These are phyloP conservation scores for Hydrochoerus hydrochaeris DNA, from an alignment of 2,113 vertebrate species.

Conservation along the genomic window DNA sequence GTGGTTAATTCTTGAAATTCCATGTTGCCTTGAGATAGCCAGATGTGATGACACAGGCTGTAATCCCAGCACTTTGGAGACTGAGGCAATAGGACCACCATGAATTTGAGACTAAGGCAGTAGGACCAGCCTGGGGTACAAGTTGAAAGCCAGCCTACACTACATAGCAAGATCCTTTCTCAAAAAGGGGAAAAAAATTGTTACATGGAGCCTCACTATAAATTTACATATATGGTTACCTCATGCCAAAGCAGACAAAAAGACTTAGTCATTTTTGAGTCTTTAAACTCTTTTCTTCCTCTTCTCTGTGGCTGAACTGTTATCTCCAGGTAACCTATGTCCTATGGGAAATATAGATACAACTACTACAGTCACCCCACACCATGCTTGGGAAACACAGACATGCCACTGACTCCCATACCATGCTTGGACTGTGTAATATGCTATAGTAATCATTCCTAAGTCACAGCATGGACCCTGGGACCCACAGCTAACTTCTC, in stretches of 20 bases:
- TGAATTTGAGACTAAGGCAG: neutral
- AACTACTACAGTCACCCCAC: neutral
- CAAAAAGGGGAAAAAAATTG: neutral
- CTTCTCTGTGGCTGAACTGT: neutral
- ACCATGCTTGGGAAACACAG: no score
- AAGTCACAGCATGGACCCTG: neutral
- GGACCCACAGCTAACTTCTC: neutral
- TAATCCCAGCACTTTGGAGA: neutral
- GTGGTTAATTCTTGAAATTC: neutral
- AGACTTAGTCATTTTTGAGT: neutral
- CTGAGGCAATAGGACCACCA: neutral
- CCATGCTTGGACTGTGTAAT: neutral
- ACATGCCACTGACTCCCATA: no score
- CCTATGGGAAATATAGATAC: neutral
- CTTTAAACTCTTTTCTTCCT: neutral
- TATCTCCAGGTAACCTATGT: neutral
- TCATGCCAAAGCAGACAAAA: neutral
- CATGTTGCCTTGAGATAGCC: neutral
- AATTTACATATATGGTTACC: neutral
- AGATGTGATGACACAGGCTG: neutral
- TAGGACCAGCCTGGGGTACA: neutral
- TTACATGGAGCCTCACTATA: neutral
- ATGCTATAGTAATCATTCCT: neutral
- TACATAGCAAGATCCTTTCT: neutral
- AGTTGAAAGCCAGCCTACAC: neutral